Percentiles rank a stretch among this genome's conserved stretches.
Evolutionary conservation across 2,888 invertebrate genomes (phyloP).

Genomic region (Dynastes grantii): DNA sequence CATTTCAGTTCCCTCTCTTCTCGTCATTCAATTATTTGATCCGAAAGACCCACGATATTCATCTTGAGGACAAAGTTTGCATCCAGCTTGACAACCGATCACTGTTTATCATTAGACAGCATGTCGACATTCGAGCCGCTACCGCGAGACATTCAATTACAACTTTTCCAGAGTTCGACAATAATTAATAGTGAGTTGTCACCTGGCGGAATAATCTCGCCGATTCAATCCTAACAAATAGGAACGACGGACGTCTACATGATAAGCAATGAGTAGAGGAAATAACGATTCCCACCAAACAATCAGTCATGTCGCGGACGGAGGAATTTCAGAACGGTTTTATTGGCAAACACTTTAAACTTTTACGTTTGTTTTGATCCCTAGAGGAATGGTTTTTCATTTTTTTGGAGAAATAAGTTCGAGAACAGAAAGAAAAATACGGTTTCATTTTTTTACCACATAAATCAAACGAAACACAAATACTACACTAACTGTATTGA

Average conservation of each 20-base stretch:
- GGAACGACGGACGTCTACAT: slow-evolving; percentile 39
- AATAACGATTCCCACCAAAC: slow-evolving; percentile 35
- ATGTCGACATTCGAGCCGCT: slow-evolving; percentile 53
- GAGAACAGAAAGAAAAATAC: too few species aligned
- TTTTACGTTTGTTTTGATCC: background rate
- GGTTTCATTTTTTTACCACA: too few species aligned
- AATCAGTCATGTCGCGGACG: slow-evolving; percentile 37
- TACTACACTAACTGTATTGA: too few species aligned
- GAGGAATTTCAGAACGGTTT: slow-evolving; percentile 34
- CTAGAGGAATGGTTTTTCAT: background rate
- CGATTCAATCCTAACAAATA: slow-evolving; percentile 52
- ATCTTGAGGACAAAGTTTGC: slow-evolving; percentile 60
- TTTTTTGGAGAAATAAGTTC: background rate
- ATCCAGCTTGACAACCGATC: slow-evolving; percentile 57
- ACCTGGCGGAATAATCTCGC: slow-evolving; percentile 54
- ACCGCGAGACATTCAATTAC: slow-evolving; percentile 62
- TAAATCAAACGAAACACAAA: too few species aligned
- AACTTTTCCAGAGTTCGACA: slow-evolving; percentile 59
- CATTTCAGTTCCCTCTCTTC: slow-evolving; percentile 29
- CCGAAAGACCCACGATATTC: slow-evolving; percentile 53
- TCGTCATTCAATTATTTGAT: slow-evolving; percentile 44
- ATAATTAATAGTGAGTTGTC: slow-evolving; percentile 63
- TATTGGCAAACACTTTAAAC: slow-evolving; percentile 1
- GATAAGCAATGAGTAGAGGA: slow-evolving; percentile 39
- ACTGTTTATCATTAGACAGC: slow-evolving; percentile 60